These are phyloP conservation scores for Gyrodactylus bullatarudis DNA, from an alignment of 1,140 invertebrate species.

Conservation along the genomic window DNA sequence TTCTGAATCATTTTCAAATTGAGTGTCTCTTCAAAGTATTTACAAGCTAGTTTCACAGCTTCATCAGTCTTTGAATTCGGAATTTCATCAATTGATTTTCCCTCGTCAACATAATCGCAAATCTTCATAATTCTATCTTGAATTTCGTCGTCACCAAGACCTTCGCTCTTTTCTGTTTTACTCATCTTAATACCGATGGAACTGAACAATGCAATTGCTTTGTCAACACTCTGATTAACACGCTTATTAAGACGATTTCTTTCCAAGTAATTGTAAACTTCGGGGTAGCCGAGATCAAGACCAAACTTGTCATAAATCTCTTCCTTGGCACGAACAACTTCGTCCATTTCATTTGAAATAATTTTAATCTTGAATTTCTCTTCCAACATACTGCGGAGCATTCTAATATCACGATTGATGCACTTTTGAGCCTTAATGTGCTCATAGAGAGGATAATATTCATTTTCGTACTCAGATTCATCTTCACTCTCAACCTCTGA, in stretches of 20 bases:
- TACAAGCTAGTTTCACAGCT: not conserved
- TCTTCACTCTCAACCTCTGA: not conserved
- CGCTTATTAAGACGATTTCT: not conserved
- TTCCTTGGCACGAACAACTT: not conserved
- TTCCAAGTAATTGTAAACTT: not conserved
- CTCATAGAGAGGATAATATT: not conserved
- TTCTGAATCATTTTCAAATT: no score
- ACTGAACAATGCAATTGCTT: not conserved
- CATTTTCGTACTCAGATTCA: not conserved
- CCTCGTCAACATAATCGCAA: not conserved
- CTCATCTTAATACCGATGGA: not conserved
- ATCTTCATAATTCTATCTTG: not conserved
- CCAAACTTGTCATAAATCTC: not conserved
- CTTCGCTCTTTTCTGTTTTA: not conserved
- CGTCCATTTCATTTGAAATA: not conserved
- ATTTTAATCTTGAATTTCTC: not conserved
- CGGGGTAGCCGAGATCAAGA: not conserved
- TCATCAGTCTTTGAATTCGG: not conserved
- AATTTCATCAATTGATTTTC: not conserved
- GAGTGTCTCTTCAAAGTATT: not conserved
- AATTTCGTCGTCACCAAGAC: not conserved
- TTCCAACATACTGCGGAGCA: not conserved
- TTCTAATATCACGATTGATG: not conserved
- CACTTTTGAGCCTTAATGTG: not conserved
- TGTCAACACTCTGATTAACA: not conserved